Percentiles rank a stretch among this genome's conserved stretches.
Evolutionary conservation across 2,888 invertebrate species (phyloP).

Genomic region (Mesopsocus fuscifrons): DNA sequence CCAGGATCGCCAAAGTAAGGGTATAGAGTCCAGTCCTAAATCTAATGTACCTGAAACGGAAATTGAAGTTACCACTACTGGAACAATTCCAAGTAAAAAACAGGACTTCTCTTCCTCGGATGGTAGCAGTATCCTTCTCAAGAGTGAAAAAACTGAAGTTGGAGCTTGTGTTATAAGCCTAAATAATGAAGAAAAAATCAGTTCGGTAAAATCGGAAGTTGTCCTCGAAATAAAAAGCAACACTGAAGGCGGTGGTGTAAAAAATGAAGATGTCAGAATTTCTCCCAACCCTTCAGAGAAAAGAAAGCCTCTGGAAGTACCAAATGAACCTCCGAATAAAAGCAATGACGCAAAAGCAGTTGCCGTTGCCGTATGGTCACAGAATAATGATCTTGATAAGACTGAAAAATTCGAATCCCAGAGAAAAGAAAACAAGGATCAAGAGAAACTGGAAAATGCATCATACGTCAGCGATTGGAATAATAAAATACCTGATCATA

Average conservation of each 20-base stretch:
- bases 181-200: background rate
- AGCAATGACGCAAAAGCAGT: background rate
- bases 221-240: background rate
- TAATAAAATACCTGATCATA: too few relatives aligned
- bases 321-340: too few relatives aligned
- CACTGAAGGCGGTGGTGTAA: background rate
- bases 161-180: too few relatives aligned
- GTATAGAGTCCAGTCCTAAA: too few relatives aligned
- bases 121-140: background rate
- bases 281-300: background rate
- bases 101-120: background rate
- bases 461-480: background rate
- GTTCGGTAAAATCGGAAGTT: too few relatives aligned
- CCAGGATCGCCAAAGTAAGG: too few relatives aligned
- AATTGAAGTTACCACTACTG: background rate
- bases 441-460: background rate
- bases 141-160: background rate
- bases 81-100: background rate
- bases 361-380: background rate
- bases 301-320: background rate
- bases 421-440: too few relatives aligned
- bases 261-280: background rate
- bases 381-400: too few relatives aligned
- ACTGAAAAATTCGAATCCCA: too few relatives aligned
- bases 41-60: too few relatives aligned